Base-by-base conservation (phyloP, 1,140 invertebrate species). In the Bombus superbus region DNA sequence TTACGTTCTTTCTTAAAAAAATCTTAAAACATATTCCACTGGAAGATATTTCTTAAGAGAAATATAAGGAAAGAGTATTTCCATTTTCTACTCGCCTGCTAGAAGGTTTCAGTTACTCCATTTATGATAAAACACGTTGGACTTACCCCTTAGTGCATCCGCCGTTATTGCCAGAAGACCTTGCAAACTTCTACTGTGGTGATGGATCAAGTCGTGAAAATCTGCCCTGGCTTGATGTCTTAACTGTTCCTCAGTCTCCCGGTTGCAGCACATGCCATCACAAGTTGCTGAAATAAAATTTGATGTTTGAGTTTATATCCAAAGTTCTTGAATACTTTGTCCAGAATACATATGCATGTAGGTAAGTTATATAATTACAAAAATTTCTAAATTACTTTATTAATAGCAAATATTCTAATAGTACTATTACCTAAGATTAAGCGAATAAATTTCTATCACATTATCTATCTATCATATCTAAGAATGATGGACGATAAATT, bases 81-180 rank as follows among this genome's bases (percentile, higher is more conserved):
- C 1, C 10, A 57, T 22, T 35, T 57, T 57, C 35, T 32, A 64
- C 25, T 38, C 18, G 59, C n/a, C 5, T 62, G 18, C 40, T 69
- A 22, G 8, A 35, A 53, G 40, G 6, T 73, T 38, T 78, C 35
- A 64, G 5, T 42, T 38, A 35, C 8, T 53, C 2, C 3, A 6
- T 9, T 59, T 59, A 32, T 28, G n/a, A 35, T 28, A 18, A 40
- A 75, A 72, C 35, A 62, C 35, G 15, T 47, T 22, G 2, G 13
- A 22, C 95, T 95, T 93, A 97, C 97, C 96, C 95, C 96, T 96
- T 81, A 97, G 93, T 32, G 96, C 96, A 86, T 96, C 94, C 38
- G 96, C 96, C 9, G 97, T 97, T 28, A 96, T 96, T 80, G 96
- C 96, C 80, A 97, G 93, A 57, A 97, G 95, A 87, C 97, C 97